Percentiles rank a stretch among this genome's conserved stretches.
These are phyloP conservation scores for Chaenogobius annularis DNA, from an alignment of 2,113 vertebrate genomes.

Conservation along the genomic window DNA sequence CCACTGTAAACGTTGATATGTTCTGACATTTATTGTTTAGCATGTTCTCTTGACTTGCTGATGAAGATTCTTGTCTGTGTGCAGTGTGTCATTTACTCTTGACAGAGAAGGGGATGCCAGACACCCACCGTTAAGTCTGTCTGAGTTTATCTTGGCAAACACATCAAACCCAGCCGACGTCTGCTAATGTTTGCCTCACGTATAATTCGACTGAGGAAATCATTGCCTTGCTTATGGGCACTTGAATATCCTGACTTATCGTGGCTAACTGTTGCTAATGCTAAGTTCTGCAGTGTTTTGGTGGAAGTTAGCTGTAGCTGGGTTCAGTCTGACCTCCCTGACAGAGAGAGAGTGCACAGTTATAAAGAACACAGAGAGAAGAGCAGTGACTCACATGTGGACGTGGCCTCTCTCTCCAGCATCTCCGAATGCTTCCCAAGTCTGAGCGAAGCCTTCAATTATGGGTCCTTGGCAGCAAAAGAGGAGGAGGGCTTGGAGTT, in stretches of 20 bases:
- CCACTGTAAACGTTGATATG: not conserved
- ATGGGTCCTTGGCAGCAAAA: constrained; percentile 42
- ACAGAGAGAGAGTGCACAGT: constrained; percentile 39
- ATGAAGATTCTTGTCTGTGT: not conserved
- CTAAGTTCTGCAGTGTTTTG: not conserved
- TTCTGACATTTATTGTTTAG: constrained; percentile 1
- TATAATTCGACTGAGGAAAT: not conserved
- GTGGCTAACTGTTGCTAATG: not conserved
- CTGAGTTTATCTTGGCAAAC: constrained; percentile 35
- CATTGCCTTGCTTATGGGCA: constrained; percentile 3
- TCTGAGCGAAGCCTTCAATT: constrained; percentile 64
- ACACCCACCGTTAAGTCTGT: constrained; percentile 29
- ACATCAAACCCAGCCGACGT: constrained; percentile 17
- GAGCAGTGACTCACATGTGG: constrained; percentile 68
- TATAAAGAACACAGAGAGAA: constrained; percentile 37
- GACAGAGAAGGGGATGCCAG: constrained; percentile 32
- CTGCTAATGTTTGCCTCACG: not conserved
- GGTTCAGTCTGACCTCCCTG: constrained; percentile 57
- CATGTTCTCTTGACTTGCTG: not conserved
- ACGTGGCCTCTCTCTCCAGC: constrained; percentile 60
- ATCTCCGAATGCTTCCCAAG: constrained; percentile 34
- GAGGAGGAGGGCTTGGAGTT: constrained; percentile 11
- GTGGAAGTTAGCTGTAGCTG: constrained; percentile 24
- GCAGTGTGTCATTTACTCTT: constrained; percentile 7
- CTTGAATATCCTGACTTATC: not conserved